A percentile compares a stretch with the other conserved stretches of the same genome.
These are phyloP conservation scores for Caenorhabditis sp. DNA, from an alignment of 2,888 invertebrate genomes.

Conservation along the genomic window DNA sequence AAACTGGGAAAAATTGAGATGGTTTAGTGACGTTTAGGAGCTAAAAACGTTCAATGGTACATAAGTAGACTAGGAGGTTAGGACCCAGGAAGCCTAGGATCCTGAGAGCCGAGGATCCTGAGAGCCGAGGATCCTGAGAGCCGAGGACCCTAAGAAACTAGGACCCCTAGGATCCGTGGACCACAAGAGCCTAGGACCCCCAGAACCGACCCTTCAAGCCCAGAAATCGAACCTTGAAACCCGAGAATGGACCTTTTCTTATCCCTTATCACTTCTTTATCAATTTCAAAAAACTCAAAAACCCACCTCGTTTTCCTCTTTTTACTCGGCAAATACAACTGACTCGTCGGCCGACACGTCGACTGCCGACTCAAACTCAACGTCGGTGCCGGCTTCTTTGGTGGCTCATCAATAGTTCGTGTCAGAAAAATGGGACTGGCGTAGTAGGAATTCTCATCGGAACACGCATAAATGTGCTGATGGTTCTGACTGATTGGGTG, in stretches of 20 bases:
- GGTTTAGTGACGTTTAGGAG: background rate
- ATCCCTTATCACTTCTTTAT: too few relatives aligned
- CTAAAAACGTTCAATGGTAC: background rate
- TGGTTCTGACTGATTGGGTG: slow-evolving; percentile 4
- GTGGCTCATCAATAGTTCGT: slow-evolving; percentile 49
- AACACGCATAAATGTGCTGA: slow-evolving; percentile 58
- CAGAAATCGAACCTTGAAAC: too few relatives aligned
- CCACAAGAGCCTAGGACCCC: too few relatives aligned
- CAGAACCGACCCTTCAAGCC: too few relatives aligned
- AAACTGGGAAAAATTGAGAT: slow-evolving; percentile 1
- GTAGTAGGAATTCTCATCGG: slow-evolving; percentile 65
- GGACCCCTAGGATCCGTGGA: too few relatives aligned
- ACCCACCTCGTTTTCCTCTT: slow-evolving; percentile 63
- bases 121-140: too few relatives aligned
- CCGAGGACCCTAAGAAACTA: too few relatives aligned
- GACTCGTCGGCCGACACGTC: slow-evolving; percentile 73
- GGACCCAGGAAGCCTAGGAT: too few relatives aligned
- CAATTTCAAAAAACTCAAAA: too few relatives aligned
- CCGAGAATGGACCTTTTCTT: too few relatives aligned
- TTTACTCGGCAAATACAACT: slow-evolving; percentile 73
- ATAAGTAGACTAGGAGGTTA: too few relatives aligned
- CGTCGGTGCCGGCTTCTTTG: slow-evolving; percentile 64
- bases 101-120: too few relatives aligned
- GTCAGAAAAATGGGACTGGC: slow-evolving; percentile 60
- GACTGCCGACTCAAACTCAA: slow-evolving; percentile 62